Evolutionary conservation across 2,113 vertebrate genomes (phyloP), one percentile per base, ranked within the genome.

Genomic region (Ranitomeya imitator): DNA sequence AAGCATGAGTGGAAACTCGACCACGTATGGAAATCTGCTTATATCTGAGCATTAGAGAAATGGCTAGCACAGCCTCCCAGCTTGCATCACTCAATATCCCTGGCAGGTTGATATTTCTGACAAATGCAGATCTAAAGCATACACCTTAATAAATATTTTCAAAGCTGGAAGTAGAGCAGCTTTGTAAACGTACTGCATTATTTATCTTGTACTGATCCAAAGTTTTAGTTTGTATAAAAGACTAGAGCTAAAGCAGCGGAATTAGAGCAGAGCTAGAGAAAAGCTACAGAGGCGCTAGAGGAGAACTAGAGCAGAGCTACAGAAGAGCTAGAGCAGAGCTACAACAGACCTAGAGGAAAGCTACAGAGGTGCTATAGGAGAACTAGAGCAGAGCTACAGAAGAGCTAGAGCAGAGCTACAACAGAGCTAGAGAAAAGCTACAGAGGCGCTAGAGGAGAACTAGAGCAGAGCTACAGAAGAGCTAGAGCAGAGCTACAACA

Each of bases 21-120:
- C 69, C n/a, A 59, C 51, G 37, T 19, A 71, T 52, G 60, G 65
- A 59, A 51, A 14, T 59, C 74, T 67, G 85, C 63, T 78, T 79
- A 86, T 4, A 45, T 55, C 12, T 78, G 85, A 73, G 57, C 74
- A 78, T 52, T 23, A n/a, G 19, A 86, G 37, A 63, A 55, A 86
- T 59, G 61, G 45, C 61, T 83, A 61, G 63, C 61, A 16, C 21
- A 69, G 26, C n/a, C 14, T 69, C 12, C 3, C 21, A 45, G 12
- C 15, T 16, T 69, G 81, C 59, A 69, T 52, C 45, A 76, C 11
- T 21, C 2, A 21, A 19, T 76, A 51, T 76, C 73, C 60, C 59
- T 37, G 9, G 55, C 60, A 83, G 26, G 80, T n/a, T 16, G 31
- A 11, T 5, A 63, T 61, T 18, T 26, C 37, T 83, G 37, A 83